These are phyloP conservation scores for Oryzias curvinotus DNA, from an alignment of 2,113 vertebrate genomes.

Conservation along the genomic window DNA sequence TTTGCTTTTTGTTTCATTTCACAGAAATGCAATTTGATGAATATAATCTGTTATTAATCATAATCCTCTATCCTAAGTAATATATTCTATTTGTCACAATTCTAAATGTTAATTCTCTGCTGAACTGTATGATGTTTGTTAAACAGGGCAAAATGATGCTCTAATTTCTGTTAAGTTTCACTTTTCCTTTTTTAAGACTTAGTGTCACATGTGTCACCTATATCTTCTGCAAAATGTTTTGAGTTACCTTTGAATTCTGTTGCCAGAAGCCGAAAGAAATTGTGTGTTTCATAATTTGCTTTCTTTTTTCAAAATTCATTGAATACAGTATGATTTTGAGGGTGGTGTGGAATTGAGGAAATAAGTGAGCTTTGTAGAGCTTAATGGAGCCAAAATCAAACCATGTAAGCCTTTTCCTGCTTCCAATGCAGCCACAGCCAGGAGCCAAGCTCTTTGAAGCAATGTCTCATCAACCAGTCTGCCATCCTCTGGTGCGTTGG, in stretches of 20 bases:
- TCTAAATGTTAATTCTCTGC: too few relatives aligned
- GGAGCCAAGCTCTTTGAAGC: constrained; percentile 52
- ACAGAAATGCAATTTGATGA: too few relatives aligned
- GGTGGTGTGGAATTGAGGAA: constrained; percentile 71
- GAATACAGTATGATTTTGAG: constrained; percentile 69
- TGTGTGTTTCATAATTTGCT: constrained; percentile 64
- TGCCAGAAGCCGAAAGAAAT: constrained; percentile 58
- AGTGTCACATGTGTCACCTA: constrained; percentile 77
- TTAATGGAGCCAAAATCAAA: constrained; percentile 68
- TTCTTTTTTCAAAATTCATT: constrained; percentile 69
- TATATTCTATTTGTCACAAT: too few relatives aligned
- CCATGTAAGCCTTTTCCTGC: constrained; percentile 61
- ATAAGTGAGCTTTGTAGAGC: constrained; percentile 70
- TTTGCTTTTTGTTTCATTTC: neutral
- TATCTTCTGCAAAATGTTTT: constrained; percentile 64
- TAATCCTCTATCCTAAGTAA: too few relatives aligned
- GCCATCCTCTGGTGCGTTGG: constrained; percentile 74
- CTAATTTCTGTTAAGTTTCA: constrained; percentile 35
- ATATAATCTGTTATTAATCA: too few relatives aligned
- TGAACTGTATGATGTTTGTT: too few relatives aligned
- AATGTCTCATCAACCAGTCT: constrained; percentile 72
- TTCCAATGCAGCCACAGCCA: constrained; percentile 54
- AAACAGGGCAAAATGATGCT: too few relatives aligned
- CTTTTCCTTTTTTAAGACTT: constrained; percentile 59
- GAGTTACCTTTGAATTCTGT: constrained; percentile 73